Percentiles rank a stretch among this genome's conserved stretches.
phyloP scores from a whole-genome alignment of 2,113 vertebrate genomes.

The Leuciscus idus region DNA sequence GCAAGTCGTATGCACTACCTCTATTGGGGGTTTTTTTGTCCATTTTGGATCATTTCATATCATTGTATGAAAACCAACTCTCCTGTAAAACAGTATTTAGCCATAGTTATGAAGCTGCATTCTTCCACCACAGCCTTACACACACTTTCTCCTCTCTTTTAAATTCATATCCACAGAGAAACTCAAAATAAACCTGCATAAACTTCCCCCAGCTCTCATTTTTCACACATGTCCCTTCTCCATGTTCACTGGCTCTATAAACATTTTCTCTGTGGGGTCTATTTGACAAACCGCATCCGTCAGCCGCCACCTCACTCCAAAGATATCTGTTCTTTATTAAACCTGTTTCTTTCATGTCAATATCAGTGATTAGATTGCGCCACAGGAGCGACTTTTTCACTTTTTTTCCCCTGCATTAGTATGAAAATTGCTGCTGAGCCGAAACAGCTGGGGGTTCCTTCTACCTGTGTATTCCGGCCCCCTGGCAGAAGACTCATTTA shows the following conservation, averaged over 20 bases:
- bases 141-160: neutral
- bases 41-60: neutral
- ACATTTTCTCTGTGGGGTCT: conserved; percentile 21
- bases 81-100: neutral
- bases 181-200: neutral
- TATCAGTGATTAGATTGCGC: conserved; percentile 43
- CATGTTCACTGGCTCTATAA: neutral
- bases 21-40: neutral
- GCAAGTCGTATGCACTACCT: neutral
- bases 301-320: neutral
- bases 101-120: neutral
- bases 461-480: conserved; percentile 6
- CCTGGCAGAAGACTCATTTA: conserved; percentile 22
- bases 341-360: conserved; percentile 1
- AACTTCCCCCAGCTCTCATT: neutral
- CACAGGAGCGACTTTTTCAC: neutral
- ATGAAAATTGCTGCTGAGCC: conserved; percentile 43
- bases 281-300: conserved; percentile 38
- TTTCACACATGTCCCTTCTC: neutral
- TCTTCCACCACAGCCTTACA: neutral
- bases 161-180: neutral
- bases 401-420: conserved; percentile 27
- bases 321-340: conserved; percentile 29
- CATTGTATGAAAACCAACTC: no score
- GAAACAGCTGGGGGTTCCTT: conserved; percentile 20